These are phyloP conservation scores for Neolamprologus sp. DNA, from an alignment of 2,113 vertebrate genomes.

Conservation along the genomic window DNA sequence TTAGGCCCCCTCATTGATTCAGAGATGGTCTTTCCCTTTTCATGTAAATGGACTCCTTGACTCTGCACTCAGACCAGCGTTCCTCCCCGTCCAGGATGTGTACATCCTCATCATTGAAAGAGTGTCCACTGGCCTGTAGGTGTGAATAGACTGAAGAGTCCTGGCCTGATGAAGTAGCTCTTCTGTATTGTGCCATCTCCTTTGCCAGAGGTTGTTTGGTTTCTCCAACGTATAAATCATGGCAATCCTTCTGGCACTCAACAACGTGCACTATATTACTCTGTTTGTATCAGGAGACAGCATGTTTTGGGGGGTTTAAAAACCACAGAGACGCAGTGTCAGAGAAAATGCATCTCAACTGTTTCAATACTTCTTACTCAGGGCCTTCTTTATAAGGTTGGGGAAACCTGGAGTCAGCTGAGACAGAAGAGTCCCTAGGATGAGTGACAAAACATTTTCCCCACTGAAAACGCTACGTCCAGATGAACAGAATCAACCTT, in stretches of 20 bases:
- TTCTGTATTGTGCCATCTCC: background rate
- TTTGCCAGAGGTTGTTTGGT: background rate
- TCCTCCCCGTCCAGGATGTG: background rate
- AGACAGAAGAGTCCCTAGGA: background rate
- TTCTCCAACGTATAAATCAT: background rate
- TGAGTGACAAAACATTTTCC: background rate
- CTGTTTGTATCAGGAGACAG: background rate
- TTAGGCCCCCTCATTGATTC: background rate
- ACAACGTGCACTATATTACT: background rate
- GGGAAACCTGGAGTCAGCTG: background rate
- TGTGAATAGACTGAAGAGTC: background rate
- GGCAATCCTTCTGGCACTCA: background rate
- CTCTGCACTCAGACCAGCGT: accelerated
- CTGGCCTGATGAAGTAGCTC: accelerated
- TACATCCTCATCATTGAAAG: background rate
- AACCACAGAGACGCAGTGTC: accelerated
- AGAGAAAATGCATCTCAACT: background rate
- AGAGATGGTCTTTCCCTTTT: background rate
- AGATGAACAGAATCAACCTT: background rate
- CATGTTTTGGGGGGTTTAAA: background rate
- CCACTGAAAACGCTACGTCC: background rate
- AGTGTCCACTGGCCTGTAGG: background rate
- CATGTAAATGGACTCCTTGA: background rate
- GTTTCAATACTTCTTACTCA: background rate
- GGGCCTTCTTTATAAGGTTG: background rate